Percentiles rank a stretch among this genome's conserved stretches.
Conservation (phyloP, 2,888 invertebrate species). For the Heliconius hortense region DNA sequence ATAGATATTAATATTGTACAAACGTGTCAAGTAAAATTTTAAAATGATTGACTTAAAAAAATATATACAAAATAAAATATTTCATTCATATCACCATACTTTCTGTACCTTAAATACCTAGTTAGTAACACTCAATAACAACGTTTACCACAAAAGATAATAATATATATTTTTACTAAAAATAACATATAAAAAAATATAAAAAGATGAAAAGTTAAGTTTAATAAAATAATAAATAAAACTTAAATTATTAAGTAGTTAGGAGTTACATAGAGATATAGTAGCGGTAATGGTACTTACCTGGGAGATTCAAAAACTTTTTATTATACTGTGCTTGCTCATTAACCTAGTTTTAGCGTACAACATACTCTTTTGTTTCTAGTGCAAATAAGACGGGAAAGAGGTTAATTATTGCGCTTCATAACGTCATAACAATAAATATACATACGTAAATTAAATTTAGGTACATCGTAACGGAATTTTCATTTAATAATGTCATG, state of each 20-base stretch:
- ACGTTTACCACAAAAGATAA: no score
- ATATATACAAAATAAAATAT: no score
- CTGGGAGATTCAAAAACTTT: conserved; percentile 25
- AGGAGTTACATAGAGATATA: background rate
- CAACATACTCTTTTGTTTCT: conserved; percentile 28
- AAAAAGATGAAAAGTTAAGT: background rate
- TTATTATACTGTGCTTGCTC: conserved; percentile 30
- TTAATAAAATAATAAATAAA: background rate
- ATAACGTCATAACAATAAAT: conserved; percentile 17
- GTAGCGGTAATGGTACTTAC: conserved; percentile 25
- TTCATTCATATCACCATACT: no score
- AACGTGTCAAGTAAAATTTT: no score
- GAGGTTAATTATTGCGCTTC: conserved; percentile 32
- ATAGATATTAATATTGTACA: no score
- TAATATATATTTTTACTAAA: no score
- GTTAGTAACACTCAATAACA: no score
- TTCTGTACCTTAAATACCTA: no score
- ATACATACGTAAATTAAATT: background rate
- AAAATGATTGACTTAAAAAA: no score
- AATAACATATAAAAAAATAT: no score
- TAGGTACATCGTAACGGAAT: background rate
- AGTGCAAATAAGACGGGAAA: conserved; percentile 28
- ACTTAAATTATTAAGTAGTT: background rate
- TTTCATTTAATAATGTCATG: background rate
- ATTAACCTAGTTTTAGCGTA: conserved; percentile 33